These are phyloP conservation scores for Peromyscus attwateri DNA, from an alignment of 2,797 vertebrate genomes.

Conservation along the genomic window DNA sequence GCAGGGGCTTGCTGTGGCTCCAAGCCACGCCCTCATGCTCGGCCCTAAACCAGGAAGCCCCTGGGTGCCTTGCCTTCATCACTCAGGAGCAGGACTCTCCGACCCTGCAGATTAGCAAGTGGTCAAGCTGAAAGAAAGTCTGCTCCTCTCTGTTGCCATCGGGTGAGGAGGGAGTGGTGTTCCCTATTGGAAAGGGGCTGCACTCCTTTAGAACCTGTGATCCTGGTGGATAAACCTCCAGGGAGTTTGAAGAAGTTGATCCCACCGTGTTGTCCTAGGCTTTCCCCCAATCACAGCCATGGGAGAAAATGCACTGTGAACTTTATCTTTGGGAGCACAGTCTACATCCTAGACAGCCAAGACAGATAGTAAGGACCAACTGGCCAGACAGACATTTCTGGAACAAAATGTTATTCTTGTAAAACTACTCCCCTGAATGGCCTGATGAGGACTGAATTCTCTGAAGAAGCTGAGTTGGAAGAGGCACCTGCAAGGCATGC, in stretches of 20 bases:
- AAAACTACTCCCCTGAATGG: neutral
- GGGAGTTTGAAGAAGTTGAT: neutral
- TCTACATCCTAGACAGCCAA: neutral
- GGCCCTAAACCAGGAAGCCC: neutral
- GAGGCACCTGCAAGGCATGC: neutral
- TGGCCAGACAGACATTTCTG: neutral
- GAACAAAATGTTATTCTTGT: neutral
- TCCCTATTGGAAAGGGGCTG: neutral
- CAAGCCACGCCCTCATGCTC: neutral
- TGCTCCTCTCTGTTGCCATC: neutral
- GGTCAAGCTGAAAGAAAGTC: no score
- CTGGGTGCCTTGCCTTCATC: no score
- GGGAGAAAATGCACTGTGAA: neutral
- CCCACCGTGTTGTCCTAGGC: neutral
- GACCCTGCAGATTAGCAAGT: neutral
- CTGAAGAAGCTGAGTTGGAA: neutral
- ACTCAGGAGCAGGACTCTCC: fast-evolving
- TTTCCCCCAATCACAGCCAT: neutral
- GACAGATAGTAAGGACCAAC: neutral
- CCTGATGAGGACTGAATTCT: fast-evolving
- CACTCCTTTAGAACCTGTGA: neutral
- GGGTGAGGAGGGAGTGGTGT: neutral
- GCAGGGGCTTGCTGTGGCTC: neutral
- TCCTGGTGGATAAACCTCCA: no score
- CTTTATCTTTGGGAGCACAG: neutral